Evolutionary conservation across 2,888 invertebrate genomes (phyloP).

Genomic region (Chrysotoxum bicinctum): DNA sequence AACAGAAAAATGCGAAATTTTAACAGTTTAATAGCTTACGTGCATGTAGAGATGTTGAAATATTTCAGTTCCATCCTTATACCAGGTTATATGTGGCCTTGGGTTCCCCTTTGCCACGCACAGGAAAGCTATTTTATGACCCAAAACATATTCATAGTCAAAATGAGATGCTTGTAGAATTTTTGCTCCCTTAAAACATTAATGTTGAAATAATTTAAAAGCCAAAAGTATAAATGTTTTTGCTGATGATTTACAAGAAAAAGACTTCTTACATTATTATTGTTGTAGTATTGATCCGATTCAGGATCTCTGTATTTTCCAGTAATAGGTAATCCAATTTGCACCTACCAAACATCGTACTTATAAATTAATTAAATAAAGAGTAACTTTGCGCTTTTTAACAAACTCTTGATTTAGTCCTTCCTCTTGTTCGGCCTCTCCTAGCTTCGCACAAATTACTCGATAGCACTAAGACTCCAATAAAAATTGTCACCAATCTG

Average conservation of each 20-base stretch:
- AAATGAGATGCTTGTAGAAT: slow-evolving; percentile 94
- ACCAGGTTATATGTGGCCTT: slow-evolving; percentile 96
- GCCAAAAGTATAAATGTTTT: too few relatives aligned
- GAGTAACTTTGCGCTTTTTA: not conserved
- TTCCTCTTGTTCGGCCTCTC: slow-evolving; percentile 87
- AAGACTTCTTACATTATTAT: slow-evolving; percentile 85
- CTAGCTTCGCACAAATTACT: slow-evolving; percentile 83
- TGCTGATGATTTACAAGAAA: not conserved
- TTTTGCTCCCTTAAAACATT: slow-evolving; percentile 90
- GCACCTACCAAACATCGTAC: slow-evolving; percentile 83
- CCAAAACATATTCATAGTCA: slow-evolving; percentile 95
- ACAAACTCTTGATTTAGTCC: slow-evolving; percentile 88
- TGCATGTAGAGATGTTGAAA: slow-evolving; percentile 94
- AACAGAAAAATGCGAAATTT: not conserved
- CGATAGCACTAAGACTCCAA: slow-evolving; percentile 80
- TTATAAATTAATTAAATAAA: slow-evolving; percentile 2
- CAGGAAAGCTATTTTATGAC: slow-evolving; percentile 96
- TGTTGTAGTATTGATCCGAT: slow-evolving; percentile 95
- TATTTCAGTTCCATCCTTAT: slow-evolving; percentile 96
- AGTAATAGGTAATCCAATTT: slow-evolving; percentile 93
- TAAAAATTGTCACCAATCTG: slow-evolving; percentile 77
- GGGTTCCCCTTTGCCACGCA: slow-evolving; percentile 95
- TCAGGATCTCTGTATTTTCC: slow-evolving; percentile 95
- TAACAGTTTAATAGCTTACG: slow-evolving; percentile 82
- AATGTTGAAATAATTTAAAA: not conserved